These are phyloP conservation scores for Blera fallax DNA, from an alignment of 2,888 invertebrate species.

Conservation along the genomic window DNA sequence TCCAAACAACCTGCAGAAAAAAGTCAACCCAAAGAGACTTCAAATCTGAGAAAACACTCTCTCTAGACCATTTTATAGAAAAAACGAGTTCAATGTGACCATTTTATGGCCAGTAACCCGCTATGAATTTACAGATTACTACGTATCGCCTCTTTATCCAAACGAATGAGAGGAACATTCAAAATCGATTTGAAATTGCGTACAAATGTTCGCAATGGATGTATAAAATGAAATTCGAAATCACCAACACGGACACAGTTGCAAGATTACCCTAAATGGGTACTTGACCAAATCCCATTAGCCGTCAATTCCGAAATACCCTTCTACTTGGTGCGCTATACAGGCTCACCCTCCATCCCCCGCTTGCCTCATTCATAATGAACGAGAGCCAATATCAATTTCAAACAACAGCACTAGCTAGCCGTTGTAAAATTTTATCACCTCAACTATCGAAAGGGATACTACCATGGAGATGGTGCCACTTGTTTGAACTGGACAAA, in stretches of 20 bases:
- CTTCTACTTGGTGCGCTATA: background rate
- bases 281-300: conserved; percentile 69
- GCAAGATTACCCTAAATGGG: conserved; percentile 60
- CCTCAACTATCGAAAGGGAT: conserved; percentile 54
- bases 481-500: conserved; percentile 53
- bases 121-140: conserved; percentile 24
- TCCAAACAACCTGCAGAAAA: background rate
- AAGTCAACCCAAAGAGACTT: background rate
- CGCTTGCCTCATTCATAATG: conserved; percentile 48
- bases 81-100: conserved; percentile 28
- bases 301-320: conserved; percentile 39
- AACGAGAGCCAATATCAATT: conserved; percentile 63
- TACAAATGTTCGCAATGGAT: conserved; percentile 53
- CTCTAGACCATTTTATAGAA: background rate
- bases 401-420: conserved; percentile 51
- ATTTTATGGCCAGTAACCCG: conserved; percentile 38
- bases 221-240: conserved; percentile 43
- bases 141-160: conserved; percentile 25
- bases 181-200: conserved; percentile 59
- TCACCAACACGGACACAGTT: conserved; percentile 58
- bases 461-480: background rate
- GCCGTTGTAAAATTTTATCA: conserved; percentile 68
- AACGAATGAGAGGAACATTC: background rate
- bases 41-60: background rate
- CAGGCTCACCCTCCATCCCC: background rate